Base-by-base conservation (phyloP, 2,888 invertebrate species). In the Xanthorhoe spadicearia region DNA sequence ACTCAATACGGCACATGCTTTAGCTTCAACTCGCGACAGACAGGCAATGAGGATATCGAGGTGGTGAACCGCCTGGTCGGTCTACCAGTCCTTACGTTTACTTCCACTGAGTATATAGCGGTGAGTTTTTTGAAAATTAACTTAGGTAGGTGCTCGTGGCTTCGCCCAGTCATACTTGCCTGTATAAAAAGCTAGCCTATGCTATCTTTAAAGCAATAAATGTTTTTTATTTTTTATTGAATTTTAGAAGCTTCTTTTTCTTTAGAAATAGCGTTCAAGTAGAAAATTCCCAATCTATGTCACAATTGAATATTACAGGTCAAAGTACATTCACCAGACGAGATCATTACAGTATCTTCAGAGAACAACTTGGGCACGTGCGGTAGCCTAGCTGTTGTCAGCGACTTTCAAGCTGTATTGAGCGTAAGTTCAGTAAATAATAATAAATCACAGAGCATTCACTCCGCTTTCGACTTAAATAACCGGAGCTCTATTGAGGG, bases 251-350 rank as follows among this genome's bases (percentile, higher is more conserved):
- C 10, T 38, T n/a, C 8, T 10, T 10, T n/a, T n/a, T n/a, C n/a
- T n/a, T n/a, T n/a, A n/a, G n/a, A n/a, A 38, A 38, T 9, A 10
- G 10, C 35, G 8, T 38, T 38, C 35, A 9, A 9, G 0, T 38
- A 2, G 23, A 23, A n/a, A n/a, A n/a, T n/a, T n/a, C n/a, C n/a
- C n/a, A n/a, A n/a, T n/a, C n/a, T n/a, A n/a, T n/a, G n/a, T n/a
- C n/a, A n/a, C n/a, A n/a, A n/a, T 7, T 32, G 32, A 53, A 58
- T 9, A 9, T 60, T 58, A 3, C 77, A 95, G 95, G 79, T 95
- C 53, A 93, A 93, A 74, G 86, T 95, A 51, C 95, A 95, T 77
- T 92, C 94, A 0, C 89, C 94, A 1, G 94, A 94, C 76, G 95
- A 95, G 73, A 90, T 94, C 59, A 93, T 94, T 0, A 94, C 94